Evolutionary conservation across 2,113 vertebrate species (phyloP), one percentile per base, ranked within the genome.

Genomic region (Ophiodon elongatus): DNA sequence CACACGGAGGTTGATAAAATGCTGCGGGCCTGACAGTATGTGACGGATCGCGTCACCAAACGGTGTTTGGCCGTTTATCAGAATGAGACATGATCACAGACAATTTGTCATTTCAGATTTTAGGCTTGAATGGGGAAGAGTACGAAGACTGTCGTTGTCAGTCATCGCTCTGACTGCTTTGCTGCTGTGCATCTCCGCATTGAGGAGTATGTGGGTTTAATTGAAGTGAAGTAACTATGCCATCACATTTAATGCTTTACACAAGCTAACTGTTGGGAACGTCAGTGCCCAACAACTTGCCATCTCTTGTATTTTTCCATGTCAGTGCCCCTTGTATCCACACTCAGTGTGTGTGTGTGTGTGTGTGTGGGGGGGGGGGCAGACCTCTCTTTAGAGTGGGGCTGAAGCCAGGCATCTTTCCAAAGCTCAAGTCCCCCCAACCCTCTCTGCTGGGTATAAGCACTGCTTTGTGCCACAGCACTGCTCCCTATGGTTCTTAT

Each of bases 221-320:
- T 86, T 65, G 66, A 68, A 17, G 60, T 66, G 50, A 72, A 47
- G 76, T 60, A 72, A 71, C 25, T 68, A 70, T 71, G 73, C 82
- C 57, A 52, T 87, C 37, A 73, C 76, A 41, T 85, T 79, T 80
- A 81, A 86, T 80, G 70, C 65, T 50, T 29, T 79, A 79, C 64
- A 65, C 71, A 83, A 83, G 73, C 59, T 85, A 76, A 85, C 73
- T 87, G 73, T 87, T 73, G 65, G 86, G 76, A 89, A 75, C 75
- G 82, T 85, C 80, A 82, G 82, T 88, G 77, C 79, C 87, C 78
- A 76, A 89, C 73, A 87, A 91, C 90, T 89, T 92, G 91, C 89
- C 90, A 85, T 76, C 67, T 64, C 85, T 85, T 92, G 90, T 91
- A 89, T 90, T 94, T 94, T 94, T 93, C 92, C 92, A 92, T 93